These are phyloP conservation scores for Malurus cyaneus DNA, from an alignment of 2,113 vertebrate genomes.

Conservation along the genomic window DNA sequence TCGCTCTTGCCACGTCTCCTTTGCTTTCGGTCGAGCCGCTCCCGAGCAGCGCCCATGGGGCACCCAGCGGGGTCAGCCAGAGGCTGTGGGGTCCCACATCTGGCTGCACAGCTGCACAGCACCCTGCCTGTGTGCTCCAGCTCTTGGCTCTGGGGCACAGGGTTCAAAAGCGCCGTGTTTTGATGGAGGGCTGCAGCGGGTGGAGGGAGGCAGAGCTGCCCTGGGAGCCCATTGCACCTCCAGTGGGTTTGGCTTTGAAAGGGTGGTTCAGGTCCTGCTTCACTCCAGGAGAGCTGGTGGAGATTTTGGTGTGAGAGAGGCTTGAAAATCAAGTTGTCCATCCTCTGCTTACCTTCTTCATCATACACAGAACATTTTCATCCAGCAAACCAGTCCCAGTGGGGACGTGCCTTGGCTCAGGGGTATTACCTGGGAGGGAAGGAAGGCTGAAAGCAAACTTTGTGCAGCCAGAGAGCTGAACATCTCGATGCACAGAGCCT, in stretches of 20 bases:
- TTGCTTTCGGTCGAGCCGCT: neutral
- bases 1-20: conserved; percentile 35
- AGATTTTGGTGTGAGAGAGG: neutral
- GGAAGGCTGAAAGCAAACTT: neutral
- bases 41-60: accelerated
- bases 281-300: neutral
- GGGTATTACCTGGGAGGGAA: neutral
- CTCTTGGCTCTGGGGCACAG: neutral
- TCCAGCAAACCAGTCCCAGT: neutral
- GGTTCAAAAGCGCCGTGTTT: accelerated
- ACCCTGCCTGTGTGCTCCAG: neutral
- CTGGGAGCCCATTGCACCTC: neutral
- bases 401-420: neutral
- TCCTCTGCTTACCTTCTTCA: neutral
- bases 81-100: neutral
- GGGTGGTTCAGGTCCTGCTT: neutral
- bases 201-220: accelerated
- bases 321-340: neutral
- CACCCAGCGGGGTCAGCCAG: neutral
- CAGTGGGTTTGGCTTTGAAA: neutral
- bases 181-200: accelerated
- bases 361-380: neutral
- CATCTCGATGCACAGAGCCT: accelerated
- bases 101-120: neutral
- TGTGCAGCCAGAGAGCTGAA: neutral